These are phyloP conservation scores for Salvelinus fontinalis DNA, from an alignment of 2,113 vertebrate genomes.

Conservation along the genomic window DNA sequence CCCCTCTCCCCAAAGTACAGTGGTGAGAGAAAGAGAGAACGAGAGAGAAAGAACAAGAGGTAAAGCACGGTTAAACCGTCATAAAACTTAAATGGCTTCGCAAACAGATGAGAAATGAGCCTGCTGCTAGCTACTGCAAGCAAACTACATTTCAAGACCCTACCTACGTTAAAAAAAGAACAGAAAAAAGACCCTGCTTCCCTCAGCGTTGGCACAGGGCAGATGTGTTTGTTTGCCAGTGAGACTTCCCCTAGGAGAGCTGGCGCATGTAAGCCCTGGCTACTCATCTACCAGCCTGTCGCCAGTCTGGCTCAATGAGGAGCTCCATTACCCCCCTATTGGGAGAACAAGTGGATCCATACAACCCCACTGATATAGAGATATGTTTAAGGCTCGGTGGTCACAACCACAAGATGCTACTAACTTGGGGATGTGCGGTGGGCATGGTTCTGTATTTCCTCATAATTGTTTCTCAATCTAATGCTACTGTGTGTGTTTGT, in stretches of 20 bases:
- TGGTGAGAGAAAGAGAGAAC: background rate
- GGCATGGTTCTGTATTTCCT: background rate
- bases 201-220: constrained; percentile 27
- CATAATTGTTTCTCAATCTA: background rate
- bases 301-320: constrained; percentile 8
- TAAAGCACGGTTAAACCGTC: background rate
- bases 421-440: background rate
- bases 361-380: background rate
- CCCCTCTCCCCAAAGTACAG: background rate
- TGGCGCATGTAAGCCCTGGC: constrained; percentile 6
- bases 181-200: constrained; percentile 22
- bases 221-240: constrained; percentile 37
- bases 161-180: constrained; percentile 8
- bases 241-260: constrained; percentile 18
- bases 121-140: constrained; percentile 23
- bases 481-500: too few relatives aligned
- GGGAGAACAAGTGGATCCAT: constrained; percentile 9
- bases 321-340: constrained; percentile 17
- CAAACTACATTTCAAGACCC: constrained; percentile 26
- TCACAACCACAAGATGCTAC: background rate
- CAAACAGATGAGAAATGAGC: constrained; percentile 16
- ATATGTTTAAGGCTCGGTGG: background rate
- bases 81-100: constrained; percentile 16
- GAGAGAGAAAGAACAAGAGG: background rate
- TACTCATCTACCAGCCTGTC: constrained; percentile 13